Evolutionary conservation across 2,888 invertebrate species (phyloP), one percentile per base, ranked within the genome.

Genomic region (Drosophila cognata): DNA sequence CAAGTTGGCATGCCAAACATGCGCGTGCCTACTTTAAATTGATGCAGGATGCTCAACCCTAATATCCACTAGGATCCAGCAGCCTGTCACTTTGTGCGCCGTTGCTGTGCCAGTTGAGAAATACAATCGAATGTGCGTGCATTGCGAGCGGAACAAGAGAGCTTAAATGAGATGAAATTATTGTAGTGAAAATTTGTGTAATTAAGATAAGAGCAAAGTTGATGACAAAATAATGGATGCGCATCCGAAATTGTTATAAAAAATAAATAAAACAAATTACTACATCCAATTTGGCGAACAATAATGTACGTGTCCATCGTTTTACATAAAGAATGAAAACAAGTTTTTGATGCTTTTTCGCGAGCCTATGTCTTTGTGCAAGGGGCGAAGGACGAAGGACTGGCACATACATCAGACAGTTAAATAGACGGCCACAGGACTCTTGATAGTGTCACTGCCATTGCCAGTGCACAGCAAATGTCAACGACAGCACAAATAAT

Each of bases 51-150:
- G 85, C 79, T 72, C 79, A 81, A 84, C 81, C 84, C 81, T 64
- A 74, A 71, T 48, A 53, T 64, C 69, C 41, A 59, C 70, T 66
- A 79, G 84, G 79, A 80, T 75, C 81, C 85, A 86, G 88, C 88
- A 87, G 90, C 83, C 84, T 74, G 81, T 79, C 76, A 71, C 46
- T 74, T 82, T 79, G 81, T 89, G 84, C 84, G 86, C 86, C 87
- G 81, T 80, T 80, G 84, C 79, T 70, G 63, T 76, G 88, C 76
- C 77, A 78, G 79, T 81, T 69, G 74, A 79, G 81, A 83, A 82
- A 81, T 83, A 86, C 80, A 90, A 85, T 78, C 77, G 81, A 82
- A 84, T 61, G 86, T 89, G 92, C 86, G 91, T 89, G 91, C 87
- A 91, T 74, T 80, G 77, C 79, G 77, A 74, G 74, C 81, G 78